Conservation (phyloP, 2,888 invertebrate genomes). For the Himalopsyche japonica region DNA sequence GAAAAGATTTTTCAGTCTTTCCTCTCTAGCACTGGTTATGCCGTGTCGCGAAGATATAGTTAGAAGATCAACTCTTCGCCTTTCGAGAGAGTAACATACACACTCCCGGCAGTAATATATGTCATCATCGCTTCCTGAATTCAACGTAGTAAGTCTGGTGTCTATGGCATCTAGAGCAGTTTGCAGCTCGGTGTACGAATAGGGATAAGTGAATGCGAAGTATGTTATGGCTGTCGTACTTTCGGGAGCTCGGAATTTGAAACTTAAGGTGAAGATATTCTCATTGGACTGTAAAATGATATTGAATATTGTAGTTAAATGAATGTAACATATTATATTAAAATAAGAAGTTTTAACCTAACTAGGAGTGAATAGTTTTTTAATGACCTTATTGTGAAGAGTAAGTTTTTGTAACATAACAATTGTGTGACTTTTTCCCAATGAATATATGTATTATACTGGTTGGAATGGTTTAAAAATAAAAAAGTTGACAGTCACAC, state of each 20-base stretch:
- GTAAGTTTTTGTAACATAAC: too few relatives aligned
- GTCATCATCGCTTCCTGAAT: slow-evolving; percentile 60
- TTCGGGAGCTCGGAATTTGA: slow-evolving; percentile 72
- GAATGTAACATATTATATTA: too few relatives aligned
- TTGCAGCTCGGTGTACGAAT: slow-evolving; percentile 81
- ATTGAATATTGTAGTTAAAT: neutral
- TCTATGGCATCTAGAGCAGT: slow-evolving; percentile 73
- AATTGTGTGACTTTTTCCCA: too few relatives aligned
- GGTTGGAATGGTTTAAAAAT: too few relatives aligned
- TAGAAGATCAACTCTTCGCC: slow-evolving; percentile 75
- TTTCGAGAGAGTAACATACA: slow-evolving; percentile 77
- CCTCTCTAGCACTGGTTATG: slow-evolving; percentile 72
- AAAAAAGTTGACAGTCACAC: too few relatives aligned
- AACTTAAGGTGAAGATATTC: slow-evolving; percentile 74
- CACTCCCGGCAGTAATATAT: slow-evolving; percentile 86
- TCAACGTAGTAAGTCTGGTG: slow-evolving; percentile 57
- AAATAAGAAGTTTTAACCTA: too few relatives aligned
- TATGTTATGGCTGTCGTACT: slow-evolving; percentile 74
- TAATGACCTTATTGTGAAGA: too few relatives aligned
- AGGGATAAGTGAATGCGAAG: slow-evolving; percentile 92
- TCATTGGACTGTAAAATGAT: slow-evolving; percentile 64
- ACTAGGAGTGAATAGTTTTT: too few relatives aligned
- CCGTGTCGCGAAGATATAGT: slow-evolving; percentile 83
- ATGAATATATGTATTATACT: too few relatives aligned
- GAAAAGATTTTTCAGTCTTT: slow-evolving; percentile 71